Conservation (phyloP, 2,797 vertebrate genomes). For the Apodemus agrarius region DNA sequence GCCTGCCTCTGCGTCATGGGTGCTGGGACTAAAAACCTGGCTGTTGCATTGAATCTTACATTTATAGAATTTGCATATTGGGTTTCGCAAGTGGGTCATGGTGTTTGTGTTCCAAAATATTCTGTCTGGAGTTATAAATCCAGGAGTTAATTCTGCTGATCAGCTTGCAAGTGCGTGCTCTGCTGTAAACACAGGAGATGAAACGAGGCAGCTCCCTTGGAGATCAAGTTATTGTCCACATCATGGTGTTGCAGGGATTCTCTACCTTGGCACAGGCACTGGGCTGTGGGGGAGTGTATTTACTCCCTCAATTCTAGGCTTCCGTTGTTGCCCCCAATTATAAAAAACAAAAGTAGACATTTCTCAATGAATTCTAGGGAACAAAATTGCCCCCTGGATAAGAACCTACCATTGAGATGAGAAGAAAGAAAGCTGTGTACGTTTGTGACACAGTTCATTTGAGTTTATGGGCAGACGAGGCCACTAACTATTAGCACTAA, state of each 20-base stretch:
- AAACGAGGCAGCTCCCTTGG: neutral
- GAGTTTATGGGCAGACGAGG: neutral
- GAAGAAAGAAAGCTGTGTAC: neutral
- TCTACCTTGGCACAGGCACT: neutral
- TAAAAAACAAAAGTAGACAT: neutral
- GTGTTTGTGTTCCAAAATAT: neutral
- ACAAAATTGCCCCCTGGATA: neutral
- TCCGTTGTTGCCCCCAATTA: neutral
- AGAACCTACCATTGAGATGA: neutral
- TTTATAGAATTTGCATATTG: neutral
- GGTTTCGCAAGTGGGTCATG: neutral
- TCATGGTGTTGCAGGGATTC: neutral
- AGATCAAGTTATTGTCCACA: neutral
- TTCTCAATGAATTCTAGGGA: neutral
- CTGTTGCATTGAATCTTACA: neutral
- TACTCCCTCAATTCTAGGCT: neutral
- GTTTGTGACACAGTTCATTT: slow-evolving; percentile 2
- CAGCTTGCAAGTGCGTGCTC: neutral
- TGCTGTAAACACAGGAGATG: neutral
- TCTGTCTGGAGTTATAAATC: neutral
- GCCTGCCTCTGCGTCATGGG: neutral
- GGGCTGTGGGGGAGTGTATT: neutral
- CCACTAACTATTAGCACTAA: neutral
- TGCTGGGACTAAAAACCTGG: neutral
- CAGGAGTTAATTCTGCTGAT: neutral